Conservation (phyloP, 2,888 invertebrate genomes). For the Chalcosyrphus nemorum region DNA sequence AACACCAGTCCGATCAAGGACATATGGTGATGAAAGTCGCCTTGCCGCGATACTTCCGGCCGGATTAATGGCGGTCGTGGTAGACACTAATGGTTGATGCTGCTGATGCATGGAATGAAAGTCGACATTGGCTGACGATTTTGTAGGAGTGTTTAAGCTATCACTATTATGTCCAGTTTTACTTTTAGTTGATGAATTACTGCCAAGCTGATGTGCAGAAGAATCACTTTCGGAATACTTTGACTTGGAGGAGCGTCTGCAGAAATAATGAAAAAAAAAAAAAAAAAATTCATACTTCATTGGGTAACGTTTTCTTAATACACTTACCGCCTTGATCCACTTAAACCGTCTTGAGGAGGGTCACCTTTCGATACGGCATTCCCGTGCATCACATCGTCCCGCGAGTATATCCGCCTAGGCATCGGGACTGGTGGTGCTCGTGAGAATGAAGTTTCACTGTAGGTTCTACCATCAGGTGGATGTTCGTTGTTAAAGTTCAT, state of each 20-base stretch:
- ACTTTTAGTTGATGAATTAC: constrained; percentile 16
- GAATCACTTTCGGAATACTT: constrained; percentile 68
- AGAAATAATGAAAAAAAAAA: background rate
- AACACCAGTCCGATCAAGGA: constrained; percentile 83
- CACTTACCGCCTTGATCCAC: constrained; percentile 47
- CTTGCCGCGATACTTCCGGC: constrained; percentile 78
- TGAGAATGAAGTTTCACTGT: constrained; percentile 33
- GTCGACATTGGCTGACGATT: constrained; percentile 55
- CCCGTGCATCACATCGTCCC: constrained; percentile 89
- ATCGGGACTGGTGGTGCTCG: constrained; percentile 42
- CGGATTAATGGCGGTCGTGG: constrained; percentile 36
- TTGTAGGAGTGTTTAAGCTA: constrained; percentile 63
- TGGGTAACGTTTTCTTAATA: background rate
- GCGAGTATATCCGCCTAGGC: constrained; percentile 84
- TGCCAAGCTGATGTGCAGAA: constrained; percentile 15
- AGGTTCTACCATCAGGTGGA: constrained; percentile 9
- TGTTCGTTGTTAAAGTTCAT: constrained; percentile 17
- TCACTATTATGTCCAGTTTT: constrained; percentile 55
- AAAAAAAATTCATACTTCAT: background rate
- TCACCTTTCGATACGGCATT: constrained; percentile 88
- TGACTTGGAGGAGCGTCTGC: constrained; percentile 60
- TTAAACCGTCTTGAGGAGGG: constrained; percentile 62
- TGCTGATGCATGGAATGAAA: constrained; percentile 67
- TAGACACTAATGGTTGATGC: constrained; percentile 39
- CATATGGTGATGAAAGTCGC: constrained; percentile 85